These are phyloP conservation scores for Drosophila subsilvestris DNA, from an alignment of 2,888 invertebrate genomes.

Conservation along the genomic window DNA sequence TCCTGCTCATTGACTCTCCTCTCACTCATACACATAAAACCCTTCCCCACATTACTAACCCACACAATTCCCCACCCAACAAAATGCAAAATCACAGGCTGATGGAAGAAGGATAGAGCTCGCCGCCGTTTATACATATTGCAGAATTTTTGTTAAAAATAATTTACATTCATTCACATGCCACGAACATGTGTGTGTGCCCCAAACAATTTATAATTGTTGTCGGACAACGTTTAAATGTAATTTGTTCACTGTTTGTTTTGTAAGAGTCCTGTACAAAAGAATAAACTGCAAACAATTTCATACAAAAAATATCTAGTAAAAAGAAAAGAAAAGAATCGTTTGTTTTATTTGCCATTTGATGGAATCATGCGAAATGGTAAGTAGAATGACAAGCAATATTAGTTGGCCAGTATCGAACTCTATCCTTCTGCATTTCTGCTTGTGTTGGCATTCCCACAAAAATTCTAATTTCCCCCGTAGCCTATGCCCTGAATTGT, in stretches of 20 bases:
- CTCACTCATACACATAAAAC: constrained; percentile 1
- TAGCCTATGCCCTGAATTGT: constrained; percentile 15
- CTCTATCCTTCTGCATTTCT: constrained; percentile 88
- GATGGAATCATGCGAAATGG: constrained; percentile 62
- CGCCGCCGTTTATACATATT: constrained; percentile 55
- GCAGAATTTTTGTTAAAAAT: constrained; percentile 33
- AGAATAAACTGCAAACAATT: constrained; percentile 53
- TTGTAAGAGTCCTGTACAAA: constrained; percentile 53
- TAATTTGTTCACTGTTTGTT: constrained; percentile 58
- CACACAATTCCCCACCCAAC: constrained; percentile 38
- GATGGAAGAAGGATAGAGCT: constrained; percentile 83
- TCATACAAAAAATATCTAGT: constrained; percentile 36
- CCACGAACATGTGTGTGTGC: not conserved
- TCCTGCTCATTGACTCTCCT: constrained; percentile 17
- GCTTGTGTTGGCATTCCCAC: constrained; percentile 48
- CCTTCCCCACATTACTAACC: constrained; percentile 19
- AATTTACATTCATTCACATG: constrained; percentile 7
- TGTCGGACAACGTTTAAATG: constrained; percentile 22
- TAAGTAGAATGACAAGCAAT: constrained; percentile 62
- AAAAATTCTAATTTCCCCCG: constrained; percentile 11
- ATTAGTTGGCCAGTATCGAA: constrained; percentile 61
- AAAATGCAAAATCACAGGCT: constrained; percentile 45
- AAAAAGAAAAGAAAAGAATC: constrained; percentile 25
- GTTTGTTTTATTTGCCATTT: constrained; percentile 75
- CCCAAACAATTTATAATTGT: constrained; percentile 60